A percentile compares a stretch with the other conserved stretches of the same genome.
These are phyloP conservation scores for Eumeta japonica DNA, from an alignment of 1,140 invertebrate species.

Conservation along the genomic window DNA sequence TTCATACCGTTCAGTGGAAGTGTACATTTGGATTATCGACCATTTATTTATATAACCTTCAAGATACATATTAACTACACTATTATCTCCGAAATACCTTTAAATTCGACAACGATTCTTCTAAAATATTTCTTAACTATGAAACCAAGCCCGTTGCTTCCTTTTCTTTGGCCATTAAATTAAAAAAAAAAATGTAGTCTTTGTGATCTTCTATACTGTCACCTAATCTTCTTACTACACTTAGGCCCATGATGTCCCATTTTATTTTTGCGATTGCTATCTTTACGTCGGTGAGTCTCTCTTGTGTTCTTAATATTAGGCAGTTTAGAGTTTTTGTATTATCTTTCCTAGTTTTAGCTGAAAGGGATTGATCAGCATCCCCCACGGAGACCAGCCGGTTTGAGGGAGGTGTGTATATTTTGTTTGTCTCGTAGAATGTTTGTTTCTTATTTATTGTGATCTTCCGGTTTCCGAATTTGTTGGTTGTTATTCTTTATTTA, in stretches of 20 bases:
- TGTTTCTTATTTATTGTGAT: too few relatives aligned
- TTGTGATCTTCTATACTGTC: slow-evolving; percentile 7
- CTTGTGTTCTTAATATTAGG: slow-evolving; percentile 5
- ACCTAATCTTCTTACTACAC: slow-evolving; percentile 5
- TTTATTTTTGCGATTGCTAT: slow-evolving; percentile 4
- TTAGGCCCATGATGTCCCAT: slow-evolving; percentile 6
- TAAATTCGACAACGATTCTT: slow-evolving; percentile 4
- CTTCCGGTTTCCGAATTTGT: too few relatives aligned
- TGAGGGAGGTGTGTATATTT: too few relatives aligned
- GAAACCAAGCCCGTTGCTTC: slow-evolving; percentile 8
- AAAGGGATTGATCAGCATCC: too few relatives aligned
- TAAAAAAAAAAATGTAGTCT: slow-evolving; percentile 2
- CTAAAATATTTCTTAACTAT: slow-evolving; percentile 2
- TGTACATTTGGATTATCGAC: too few relatives aligned
- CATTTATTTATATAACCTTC: too few relatives aligned
- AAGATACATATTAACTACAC: slow-evolving; percentile 4
- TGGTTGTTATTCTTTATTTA: too few relatives aligned
- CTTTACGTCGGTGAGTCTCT: slow-evolving; percentile 5
- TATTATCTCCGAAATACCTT: slow-evolving; percentile 6
- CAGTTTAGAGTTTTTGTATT: slow-evolving; percentile 6
- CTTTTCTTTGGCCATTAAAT: slow-evolving; percentile 2
- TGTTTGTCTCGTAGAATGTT: too few relatives aligned
- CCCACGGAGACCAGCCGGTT: too few relatives aligned
- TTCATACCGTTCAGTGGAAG: too few relatives aligned
- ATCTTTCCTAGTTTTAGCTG: too few relatives aligned